Evolutionary conservation across 2,113 vertebrate species (phyloP).

Genomic region (Electrona antarctica): DNA sequence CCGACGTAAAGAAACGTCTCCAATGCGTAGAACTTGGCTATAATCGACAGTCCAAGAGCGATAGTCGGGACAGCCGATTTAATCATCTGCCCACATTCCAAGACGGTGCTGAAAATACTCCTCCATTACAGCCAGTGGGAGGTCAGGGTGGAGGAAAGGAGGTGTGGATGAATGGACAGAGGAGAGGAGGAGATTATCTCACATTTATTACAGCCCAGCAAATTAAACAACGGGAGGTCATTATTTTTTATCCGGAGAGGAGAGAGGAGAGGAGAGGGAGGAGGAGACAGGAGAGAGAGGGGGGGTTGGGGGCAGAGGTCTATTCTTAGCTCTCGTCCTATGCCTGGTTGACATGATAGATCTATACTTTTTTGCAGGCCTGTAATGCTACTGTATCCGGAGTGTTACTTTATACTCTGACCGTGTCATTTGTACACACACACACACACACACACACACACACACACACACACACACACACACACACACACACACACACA

Average conservation of each 20-base stretch:
- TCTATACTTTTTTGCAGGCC: conserved; percentile 32
- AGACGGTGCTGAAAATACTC: conserved; percentile 62
- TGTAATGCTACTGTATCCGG: neutral
- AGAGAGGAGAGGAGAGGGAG: neutral
- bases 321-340: conserved; percentile 62
- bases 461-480: too few relatives aligned
- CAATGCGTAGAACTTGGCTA: too few relatives aligned
- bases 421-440: too few relatives aligned
- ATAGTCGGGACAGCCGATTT: conserved; percentile 41
- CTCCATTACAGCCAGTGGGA: conserved; percentile 43
- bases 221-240: conserved; percentile 66
- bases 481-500: too few relatives aligned
- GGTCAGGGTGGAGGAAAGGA: conserved; percentile 22
- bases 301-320: neutral
- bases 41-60: conserved; percentile 12
- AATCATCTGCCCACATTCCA: conserved; percentile 60
- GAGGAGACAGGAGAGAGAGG: neutral
- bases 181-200: conserved; percentile 54
- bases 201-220: conserved; percentile 62
- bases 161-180: conserved; percentile 44
- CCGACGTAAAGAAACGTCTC: too few relatives aligned
- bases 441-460: too few relatives aligned
- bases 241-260: conserved; percentile 59
- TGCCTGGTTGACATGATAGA: conserved; percentile 35
- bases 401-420: too few relatives aligned